Evolutionary conservation across 2,113 vertebrate genomes (phyloP).

Genomic region (Labeo rohita): DNA sequence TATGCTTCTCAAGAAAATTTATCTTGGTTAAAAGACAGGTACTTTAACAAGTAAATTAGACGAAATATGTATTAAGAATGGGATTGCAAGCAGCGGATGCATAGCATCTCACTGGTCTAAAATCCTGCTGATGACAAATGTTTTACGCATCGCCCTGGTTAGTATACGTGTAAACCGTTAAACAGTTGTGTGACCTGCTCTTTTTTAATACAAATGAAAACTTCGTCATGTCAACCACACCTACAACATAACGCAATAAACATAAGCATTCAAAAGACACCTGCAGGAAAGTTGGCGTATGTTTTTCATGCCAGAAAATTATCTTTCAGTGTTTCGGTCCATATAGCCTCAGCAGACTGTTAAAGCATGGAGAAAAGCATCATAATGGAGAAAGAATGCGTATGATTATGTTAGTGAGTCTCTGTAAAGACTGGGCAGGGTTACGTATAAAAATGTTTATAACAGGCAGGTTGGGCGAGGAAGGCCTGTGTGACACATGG

Average conservation of each 20-base stretch:
- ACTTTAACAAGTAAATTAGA: not conserved
- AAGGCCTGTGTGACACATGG: not conserved
- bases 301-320: constrained; percentile 25
- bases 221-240: not conserved
- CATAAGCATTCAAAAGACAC: constrained; percentile 7
- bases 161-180: not conserved
- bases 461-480: not conserved
- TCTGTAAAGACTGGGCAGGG: not conserved
- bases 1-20: not conserved
- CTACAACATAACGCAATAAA: constrained; percentile 14
- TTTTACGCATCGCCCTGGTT: not conserved
- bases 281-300: not conserved
- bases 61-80: not conserved
- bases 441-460: constrained; percentile 16
- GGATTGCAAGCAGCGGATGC: not conserved
- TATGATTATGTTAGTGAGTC: constrained; percentile 14
- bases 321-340: not conserved
- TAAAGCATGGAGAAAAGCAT: not conserved
- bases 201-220: constrained; percentile 3
- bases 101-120: not conserved
- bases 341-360: constrained; percentile 3
- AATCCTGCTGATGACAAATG: not conserved
- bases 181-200: not conserved
- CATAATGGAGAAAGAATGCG: not conserved
- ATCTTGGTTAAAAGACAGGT: not conserved